Percentiles rank a stretch among this genome's conserved stretches.
Conservation (phyloP, 2,888 invertebrate genomes). For the Leucoptera coffeella region DNA sequence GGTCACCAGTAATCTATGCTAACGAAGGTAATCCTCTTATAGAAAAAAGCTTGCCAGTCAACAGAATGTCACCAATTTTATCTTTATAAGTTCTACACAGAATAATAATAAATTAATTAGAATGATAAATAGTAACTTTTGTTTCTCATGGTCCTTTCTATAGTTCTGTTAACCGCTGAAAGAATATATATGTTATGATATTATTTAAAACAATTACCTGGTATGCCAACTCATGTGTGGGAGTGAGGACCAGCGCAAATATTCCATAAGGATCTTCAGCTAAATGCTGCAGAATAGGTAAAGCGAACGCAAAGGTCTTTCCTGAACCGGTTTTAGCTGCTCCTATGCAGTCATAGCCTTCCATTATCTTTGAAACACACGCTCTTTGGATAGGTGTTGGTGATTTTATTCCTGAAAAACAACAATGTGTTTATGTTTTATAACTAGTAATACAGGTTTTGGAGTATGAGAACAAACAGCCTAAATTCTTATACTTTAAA, state of each 20-base stretch:
- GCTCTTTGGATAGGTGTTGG: constrained; percentile 79
- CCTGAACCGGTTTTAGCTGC: constrained; percentile 97
- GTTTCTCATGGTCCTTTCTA: too few relatives aligned
- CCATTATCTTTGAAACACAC: constrained; percentile 72
- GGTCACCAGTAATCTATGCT: too few relatives aligned
- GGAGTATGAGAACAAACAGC: not conserved
- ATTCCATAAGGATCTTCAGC: constrained; percentile 95
- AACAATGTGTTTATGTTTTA: not conserved
- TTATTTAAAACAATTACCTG: constrained; percentile 58
- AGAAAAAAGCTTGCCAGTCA: too few relatives aligned
- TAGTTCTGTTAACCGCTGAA: too few relatives aligned
- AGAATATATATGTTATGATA: too few relatives aligned
- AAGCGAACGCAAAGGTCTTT: constrained; percentile 95
- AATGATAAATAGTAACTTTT: too few relatives aligned
- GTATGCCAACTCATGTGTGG: constrained; percentile 87
- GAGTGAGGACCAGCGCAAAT: constrained; percentile 89
- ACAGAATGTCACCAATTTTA: too few relatives aligned
- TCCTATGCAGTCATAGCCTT: constrained; percentile 85
- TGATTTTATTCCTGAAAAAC: constrained; percentile 62
- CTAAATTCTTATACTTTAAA: too few relatives aligned
- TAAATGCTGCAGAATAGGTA: constrained; percentile 87
- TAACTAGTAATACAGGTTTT: not conserved
- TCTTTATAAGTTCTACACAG: too few relatives aligned
- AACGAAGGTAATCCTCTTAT: too few relatives aligned
- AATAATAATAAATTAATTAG: too few relatives aligned